phyloP scores from a whole-genome alignment of 2,113 vertebrate genomes.

The Zosterops japonicus region DNA sequence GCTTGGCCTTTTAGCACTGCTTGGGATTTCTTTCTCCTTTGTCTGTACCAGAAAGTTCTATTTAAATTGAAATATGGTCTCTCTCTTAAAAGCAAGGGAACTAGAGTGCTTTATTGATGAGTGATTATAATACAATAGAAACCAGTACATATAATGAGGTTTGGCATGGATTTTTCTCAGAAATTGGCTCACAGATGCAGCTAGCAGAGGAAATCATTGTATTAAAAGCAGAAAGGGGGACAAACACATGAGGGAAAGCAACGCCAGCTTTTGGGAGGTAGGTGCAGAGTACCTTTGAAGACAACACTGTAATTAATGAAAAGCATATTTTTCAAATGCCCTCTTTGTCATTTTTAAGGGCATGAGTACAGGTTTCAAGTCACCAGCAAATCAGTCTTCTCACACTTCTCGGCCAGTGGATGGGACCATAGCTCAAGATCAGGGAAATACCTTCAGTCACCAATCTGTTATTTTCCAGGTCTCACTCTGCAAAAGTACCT shows the following conservation, averaged over 20 bases:
- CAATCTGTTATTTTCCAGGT: not conserved
- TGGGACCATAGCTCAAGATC: not conserved
- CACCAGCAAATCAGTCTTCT: not conserved
- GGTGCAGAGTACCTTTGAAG: not conserved
- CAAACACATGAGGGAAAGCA: not conserved
- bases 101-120: not conserved
- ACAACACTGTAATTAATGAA: not conserved
- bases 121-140: not conserved
- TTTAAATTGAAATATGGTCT: not conserved
- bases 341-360: not conserved
- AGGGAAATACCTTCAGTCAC: not conserved
- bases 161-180: not conserved
- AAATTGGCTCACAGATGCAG: not conserved
- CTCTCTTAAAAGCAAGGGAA: not conserved
- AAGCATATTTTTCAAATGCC: not conserved
- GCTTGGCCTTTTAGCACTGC: not conserved
- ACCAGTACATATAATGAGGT: not conserved
- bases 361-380: rapidly evolving
- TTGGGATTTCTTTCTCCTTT: not conserved
- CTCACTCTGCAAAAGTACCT: not conserved
- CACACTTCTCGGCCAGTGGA: rapidly evolving
- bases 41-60: not conserved
- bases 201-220: not conserved
- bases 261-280: not conserved
- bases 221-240: not conserved